Evolutionary conservation across 2,797 vertebrate genomes (phyloP).

Genomic region (Platyrinchus mystaceus): DNA sequence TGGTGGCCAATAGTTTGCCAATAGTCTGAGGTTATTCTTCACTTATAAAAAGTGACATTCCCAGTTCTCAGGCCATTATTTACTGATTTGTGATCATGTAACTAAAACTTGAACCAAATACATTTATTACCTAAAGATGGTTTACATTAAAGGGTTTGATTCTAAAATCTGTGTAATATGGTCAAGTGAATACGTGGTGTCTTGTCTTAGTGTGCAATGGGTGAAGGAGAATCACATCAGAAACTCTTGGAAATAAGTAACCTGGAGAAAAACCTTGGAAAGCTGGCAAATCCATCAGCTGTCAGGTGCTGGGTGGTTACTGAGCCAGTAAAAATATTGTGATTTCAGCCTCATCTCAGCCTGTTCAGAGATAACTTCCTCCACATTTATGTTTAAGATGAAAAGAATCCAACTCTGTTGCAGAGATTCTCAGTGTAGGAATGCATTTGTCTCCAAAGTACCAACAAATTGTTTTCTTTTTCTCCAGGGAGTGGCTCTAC

Average conservation of each 20-base stretch:
- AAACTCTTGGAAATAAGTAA: background rate
- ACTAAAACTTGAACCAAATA: background rate
- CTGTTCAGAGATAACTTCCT: background rate
- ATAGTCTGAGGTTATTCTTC: background rate
- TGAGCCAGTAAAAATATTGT: background rate
- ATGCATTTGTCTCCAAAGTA: background rate
- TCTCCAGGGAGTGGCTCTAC: conserved; percentile 93
- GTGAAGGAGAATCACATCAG: background rate
- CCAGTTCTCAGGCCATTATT: background rate
- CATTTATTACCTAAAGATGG: background rate
- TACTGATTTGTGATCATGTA: background rate
- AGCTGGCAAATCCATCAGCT: background rate
- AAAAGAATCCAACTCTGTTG: background rate
- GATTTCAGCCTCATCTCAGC: background rate
- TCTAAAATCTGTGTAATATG: background rate
- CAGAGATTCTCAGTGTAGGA: background rate
- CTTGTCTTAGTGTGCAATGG: background rate
- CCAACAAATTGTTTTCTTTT: background rate
- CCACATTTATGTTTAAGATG: background rate
- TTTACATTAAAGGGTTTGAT: background rate
- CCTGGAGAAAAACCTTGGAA: background rate
- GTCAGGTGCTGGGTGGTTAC: background rate
- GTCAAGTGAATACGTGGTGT: background rate
- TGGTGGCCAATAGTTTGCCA: background rate
- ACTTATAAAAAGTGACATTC: background rate